These are phyloP conservation scores for Chorisops tibialis DNA, from an alignment of 2,888 invertebrate species.

Conservation along the genomic window DNA sequence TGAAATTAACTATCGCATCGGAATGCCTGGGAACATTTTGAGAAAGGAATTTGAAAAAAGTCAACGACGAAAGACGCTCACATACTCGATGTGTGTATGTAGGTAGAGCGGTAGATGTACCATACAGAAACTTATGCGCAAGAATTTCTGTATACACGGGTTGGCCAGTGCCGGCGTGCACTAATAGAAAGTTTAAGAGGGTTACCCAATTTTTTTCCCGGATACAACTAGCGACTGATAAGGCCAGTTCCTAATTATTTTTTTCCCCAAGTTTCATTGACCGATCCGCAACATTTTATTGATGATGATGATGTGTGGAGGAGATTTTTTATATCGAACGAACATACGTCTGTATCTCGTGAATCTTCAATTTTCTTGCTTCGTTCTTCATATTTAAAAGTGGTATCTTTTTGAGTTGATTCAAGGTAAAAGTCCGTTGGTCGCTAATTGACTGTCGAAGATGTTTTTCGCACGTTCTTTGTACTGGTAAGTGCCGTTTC, in stretches of 20 bases:
- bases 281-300: too few species aligned
- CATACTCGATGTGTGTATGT: constrained; percentile 3
- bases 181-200: constrained; percentile 13
- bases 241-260: too few species aligned
- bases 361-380: neutral
- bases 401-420: neutral
- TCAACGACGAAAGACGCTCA: constrained; percentile 29
- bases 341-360: neutral
- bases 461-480: neutral
- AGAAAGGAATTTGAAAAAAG: constrained; percentile 39
- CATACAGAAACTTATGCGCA: neutral
- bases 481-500: neutral
- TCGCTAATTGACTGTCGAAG: neutral
- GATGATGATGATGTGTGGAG: too few species aligned
- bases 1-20: constrained; percentile 41
- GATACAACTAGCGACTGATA: too few species aligned
- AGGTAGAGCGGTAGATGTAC: neutral
- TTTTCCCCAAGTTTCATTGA: too few species aligned
- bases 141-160: neutral
- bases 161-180: neutral
- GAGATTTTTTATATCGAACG: too few species aligned
- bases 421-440: neutral
- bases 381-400: neutral
- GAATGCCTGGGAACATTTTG: constrained; percentile 42
- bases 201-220: neutral